These are phyloP conservation scores for Musca domestica DNA, from an alignment of 1,140 invertebrate genomes.

Conservation along the genomic window DNA sequence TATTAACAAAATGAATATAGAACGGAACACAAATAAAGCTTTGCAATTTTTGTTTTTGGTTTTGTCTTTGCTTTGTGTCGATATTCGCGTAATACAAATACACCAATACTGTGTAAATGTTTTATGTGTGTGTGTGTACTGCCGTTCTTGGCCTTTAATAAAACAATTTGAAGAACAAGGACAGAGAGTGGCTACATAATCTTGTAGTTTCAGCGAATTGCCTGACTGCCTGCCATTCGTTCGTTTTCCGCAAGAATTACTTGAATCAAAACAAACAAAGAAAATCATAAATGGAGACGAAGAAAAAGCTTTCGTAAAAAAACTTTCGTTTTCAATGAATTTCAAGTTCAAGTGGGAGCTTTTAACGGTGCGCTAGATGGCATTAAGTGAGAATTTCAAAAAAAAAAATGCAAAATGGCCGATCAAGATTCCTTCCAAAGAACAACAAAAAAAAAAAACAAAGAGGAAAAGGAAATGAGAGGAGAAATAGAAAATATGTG, in stretches of 20 bases:
- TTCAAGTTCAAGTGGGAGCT: too few relatives aligned
- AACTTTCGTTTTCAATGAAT: too few relatives aligned
- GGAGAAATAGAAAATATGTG: too few relatives aligned
- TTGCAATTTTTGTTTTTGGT: background rate
- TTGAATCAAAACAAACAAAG: background rate
- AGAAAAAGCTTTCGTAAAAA: slow-evolving; percentile 1
- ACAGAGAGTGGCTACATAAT: slow-evolving; percentile 29
- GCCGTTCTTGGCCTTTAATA: slow-evolving; percentile 50
- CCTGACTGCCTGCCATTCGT: too few relatives aligned
- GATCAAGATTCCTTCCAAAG: too few relatives aligned
- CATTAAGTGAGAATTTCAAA: too few relatives aligned
- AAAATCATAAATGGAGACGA: background rate
- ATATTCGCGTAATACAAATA: background rate
- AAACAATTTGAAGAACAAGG: slow-evolving; percentile 52
- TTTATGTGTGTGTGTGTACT: background rate
- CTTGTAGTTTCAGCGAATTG: background rate
- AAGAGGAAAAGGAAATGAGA: too few relatives aligned
- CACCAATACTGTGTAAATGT: too few relatives aligned
- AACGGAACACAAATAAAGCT: background rate
- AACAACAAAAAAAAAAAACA: too few relatives aligned
- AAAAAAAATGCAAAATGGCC: too few relatives aligned
- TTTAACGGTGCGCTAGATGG: too few relatives aligned
- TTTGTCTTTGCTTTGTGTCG: background rate
- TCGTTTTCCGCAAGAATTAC: background rate
- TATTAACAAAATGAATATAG: slow-evolving; percentile 1